Conservation (phyloP, 2,888 invertebrate genomes). For the Troides aeacus region DNA sequence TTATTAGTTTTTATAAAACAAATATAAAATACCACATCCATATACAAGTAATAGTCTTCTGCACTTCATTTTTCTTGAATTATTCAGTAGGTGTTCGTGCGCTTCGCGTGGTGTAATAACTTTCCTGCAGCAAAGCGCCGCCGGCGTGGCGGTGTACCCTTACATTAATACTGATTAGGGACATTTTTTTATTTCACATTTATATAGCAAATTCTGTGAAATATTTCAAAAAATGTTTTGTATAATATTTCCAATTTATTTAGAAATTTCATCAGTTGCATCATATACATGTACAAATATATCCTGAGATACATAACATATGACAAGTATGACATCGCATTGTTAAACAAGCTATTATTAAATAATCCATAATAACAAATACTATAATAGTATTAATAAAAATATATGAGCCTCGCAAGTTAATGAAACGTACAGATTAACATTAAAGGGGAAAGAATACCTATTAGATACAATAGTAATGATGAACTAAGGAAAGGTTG, state of each 20-base stretch:
- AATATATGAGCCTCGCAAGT: too few relatives aligned
- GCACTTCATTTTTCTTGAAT: conserved; percentile 27
- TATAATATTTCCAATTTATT: not conserved
- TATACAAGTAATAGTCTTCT: conserved; percentile 17
- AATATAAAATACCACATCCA: conserved; percentile 5
- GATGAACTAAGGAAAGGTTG: too few relatives aligned
- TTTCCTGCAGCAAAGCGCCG: conserved; percentile 20
- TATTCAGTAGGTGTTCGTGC: conserved; percentile 25
- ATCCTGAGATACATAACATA: too few relatives aligned
- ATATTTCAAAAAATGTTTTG: not conserved
- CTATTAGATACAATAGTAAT: too few relatives aligned
- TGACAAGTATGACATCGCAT: too few relatives aligned
- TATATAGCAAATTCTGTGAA: not conserved
- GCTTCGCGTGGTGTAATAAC: conserved; percentile 25
- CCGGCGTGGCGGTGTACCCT: conserved; percentile 5
- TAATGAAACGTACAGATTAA: too few relatives aligned
- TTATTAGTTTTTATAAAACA: too few relatives aligned
- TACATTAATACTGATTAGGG: conserved; percentile 20
- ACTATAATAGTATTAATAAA: too few relatives aligned
- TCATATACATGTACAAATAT: too few relatives aligned
- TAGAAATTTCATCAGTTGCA: not conserved
- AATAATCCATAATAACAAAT: too few relatives aligned
- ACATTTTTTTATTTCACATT: not conserved
- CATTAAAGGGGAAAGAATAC: too few relatives aligned
- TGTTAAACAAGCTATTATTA: too few relatives aligned